Base-by-base conservation (phyloP, 2,797 vertebrate species). In the Sandelia bainsii region DNA sequence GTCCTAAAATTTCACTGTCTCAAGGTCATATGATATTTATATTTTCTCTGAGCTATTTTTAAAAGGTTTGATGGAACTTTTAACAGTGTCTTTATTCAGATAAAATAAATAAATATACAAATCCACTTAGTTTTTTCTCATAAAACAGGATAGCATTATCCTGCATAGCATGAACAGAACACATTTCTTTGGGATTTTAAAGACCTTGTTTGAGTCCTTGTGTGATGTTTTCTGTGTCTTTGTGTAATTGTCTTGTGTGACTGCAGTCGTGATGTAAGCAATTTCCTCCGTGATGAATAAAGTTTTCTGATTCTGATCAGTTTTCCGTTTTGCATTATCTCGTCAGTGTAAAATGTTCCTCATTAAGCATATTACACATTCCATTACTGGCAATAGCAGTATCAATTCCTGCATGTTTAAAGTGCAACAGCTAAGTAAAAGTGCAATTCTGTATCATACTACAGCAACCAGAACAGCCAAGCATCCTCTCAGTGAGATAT, bases 1-100 rank as follows among this genome's bases (percentile, higher is more conserved):
- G 51, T 63, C 68, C 58, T 65, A 61, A 83, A 88, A 64, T 59
- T 66, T 82, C 71, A 80, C 74, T 44, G 52, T 72, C 66, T 86
- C 85, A 84, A 90, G 86, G 87, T 83, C 79, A 76, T 49, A 45
- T 1, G 7, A 42, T 61, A 65, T 79, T 79, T 74, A 66, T 60
- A 61, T 70, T 77, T 63, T 45, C 6, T 45, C 40, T 32, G 11
- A 59, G 57, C 49, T 66, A 50, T 49, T 80, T 59, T 20, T 14
- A 39, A 23, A 61, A 78, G 8, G 16, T 57, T 64, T 63, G 1
- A 39, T 17, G 4, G 56, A 73, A 72, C 14, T 79, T 59, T 77
- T 9, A 59, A 37, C 27, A 46, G 44, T 8, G 1, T 67, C 45
- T 39, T 37, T 57, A 37, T 53, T 25, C 44, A 20, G 8, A 39